A percentile compares a stretch with the other conserved stretches of the same genome.
These are phyloP conservation scores for Gephyroberyx darwinii DNA, from an alignment of 2,797 vertebrate genomes.

Conservation along the genomic window DNA sequence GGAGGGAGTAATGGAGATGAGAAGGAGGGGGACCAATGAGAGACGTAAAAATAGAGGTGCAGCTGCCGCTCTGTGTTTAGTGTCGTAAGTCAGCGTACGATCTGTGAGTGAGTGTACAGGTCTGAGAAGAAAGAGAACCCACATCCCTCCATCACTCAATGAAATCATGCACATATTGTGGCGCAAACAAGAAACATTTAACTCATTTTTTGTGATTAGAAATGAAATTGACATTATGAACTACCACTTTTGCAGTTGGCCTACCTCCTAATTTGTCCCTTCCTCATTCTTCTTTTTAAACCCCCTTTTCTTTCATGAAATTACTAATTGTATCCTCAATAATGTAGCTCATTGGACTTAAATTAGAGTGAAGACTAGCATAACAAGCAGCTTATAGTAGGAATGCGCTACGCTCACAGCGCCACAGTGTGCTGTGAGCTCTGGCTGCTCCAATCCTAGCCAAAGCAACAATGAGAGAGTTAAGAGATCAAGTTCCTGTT, in stretches of 20 bases:
- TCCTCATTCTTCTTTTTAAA: neutral
- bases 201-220: neutral
- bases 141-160: no score
- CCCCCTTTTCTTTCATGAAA: no score
- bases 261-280: no score
- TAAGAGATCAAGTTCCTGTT: constrained; percentile 8
- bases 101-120: neutral
- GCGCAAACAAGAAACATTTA: neutral
- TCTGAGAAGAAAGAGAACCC: constrained; percentile 1
- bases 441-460: constrained; percentile 18
- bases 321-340: no score
- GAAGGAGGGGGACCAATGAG: constrained; percentile 7
- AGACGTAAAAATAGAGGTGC: constrained; percentile 12
- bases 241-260: no score
- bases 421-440: neutral
- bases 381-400: neutral
- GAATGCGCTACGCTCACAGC: neutral
- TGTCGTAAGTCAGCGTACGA: neutral
- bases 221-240: no score
- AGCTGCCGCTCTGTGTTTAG: constrained; percentile 19
- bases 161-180: neutral
- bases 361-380: neutral
- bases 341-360: no score
- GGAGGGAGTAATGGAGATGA: neutral
- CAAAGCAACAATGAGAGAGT: constrained; percentile 12